Evolutionary conservation across 1,140 invertebrate species (phyloP), one percentile per base, ranked within the genome.

Genomic region (Diachasmimorpha longicaudata): DNA sequence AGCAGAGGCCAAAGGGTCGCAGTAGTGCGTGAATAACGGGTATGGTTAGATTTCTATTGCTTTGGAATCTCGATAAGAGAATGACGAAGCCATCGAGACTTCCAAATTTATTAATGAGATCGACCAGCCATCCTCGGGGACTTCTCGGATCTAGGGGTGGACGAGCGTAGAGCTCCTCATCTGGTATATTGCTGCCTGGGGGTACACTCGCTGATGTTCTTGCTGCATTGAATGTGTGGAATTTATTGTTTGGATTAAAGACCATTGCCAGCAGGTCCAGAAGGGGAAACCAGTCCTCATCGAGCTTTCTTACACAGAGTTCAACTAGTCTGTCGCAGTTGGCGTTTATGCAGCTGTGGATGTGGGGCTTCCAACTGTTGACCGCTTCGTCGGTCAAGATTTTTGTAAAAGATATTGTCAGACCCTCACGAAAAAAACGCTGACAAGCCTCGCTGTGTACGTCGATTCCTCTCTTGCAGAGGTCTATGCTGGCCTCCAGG

Each of bases 301-400:
- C 92, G 85, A 99, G 91, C 88, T 97, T 97, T 21, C 94, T 88
- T 73, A 97, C 96, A 91, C 96, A 97, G 78, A 99, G 89, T 89
- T 98, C 96, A 70, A 99, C 93, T 71, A 99, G 90, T 85, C 95
- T 94, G 85, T 96, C 93, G 86, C 96, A 98, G 84, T 98, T 98
- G 80, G 95, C 93, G 83, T 97, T 93, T 81, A 99, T 98, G 89
- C 96, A 98, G 87, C 94, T 94, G 88, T 99, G 97, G 83, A 99
- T 99, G 87, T 98, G 98, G 84, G 94, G 93, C 89, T 98, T 99
- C 98, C 98, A 99, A 83, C 96, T 97, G 83, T 95, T 97, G 42
- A 99, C 97, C 66, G 97, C 97, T 87, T 99, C 97, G 90, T 99
- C 97, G n/a, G 97, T 98, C 81, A 99, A 91, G 85, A 99, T 98